Percentiles rank a stretch among this genome's conserved stretches.
phyloP scores from a whole-genome alignment of 1,140 invertebrate genomes.

The Solenopsis invicta region DNA sequence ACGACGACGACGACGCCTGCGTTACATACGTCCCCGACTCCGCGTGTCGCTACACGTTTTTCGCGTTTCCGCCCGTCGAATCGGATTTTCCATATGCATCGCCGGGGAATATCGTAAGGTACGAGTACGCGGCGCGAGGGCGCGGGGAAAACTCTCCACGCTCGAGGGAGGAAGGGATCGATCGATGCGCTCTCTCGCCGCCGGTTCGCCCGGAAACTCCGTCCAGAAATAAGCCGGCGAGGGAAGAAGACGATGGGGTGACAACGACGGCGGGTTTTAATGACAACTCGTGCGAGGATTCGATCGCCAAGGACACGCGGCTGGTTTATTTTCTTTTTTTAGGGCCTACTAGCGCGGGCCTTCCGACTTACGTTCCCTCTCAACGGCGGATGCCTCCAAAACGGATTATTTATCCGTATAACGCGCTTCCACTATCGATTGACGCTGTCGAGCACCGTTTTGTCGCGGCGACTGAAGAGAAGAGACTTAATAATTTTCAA shows the following conservation, averaged over 20 bases:
- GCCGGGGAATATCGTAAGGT: slow-evolving; percentile 25
- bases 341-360: neutral
- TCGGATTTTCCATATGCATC: slow-evolving; percentile 50
- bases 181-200: slow-evolving; percentile 56
- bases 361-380: no score
- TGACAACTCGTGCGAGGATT: slow-evolving; percentile 34
- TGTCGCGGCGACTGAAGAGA: neutral
- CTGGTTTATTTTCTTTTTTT: slow-evolving; percentile 6
- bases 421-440: slow-evolving; percentile 1
- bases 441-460: neutral
- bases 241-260: slow-evolving; percentile 13
- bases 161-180: slow-evolving; percentile 48
- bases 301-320: slow-evolving; percentile 49
- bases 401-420: slow-evolving; percentile 35
- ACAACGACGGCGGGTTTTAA: slow-evolving; percentile 12
- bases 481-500: neutral
- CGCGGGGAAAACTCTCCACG: slow-evolving; percentile 31
- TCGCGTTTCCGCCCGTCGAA: slow-evolving; percentile 24
- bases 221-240: slow-evolving; percentile 62
- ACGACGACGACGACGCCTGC: neutral
- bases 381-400: neutral
- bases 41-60: slow-evolving; percentile 19
- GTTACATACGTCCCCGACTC: neutral
- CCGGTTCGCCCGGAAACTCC: slow-evolving; percentile 49
- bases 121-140: slow-evolving; percentile 19